Conservation (phyloP, 1,140 invertebrate species). For the Phenacoccus solenopsis region DNA sequence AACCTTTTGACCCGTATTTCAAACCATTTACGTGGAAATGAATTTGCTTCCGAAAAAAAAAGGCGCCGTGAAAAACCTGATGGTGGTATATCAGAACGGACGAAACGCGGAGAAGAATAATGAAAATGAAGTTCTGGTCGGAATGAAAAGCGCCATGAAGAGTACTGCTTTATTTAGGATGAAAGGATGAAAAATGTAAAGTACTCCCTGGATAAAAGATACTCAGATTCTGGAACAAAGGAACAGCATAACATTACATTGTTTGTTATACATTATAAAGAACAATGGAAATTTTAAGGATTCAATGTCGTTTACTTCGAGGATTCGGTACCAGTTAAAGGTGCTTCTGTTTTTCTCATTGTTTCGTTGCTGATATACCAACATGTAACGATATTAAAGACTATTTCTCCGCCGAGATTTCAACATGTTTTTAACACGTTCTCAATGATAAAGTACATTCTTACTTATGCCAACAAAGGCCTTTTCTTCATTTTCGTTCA, state of each 20-base stretch:
- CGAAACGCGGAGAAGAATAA: not conserved
- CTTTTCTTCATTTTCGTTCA: too few relatives aligned
- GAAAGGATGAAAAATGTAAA: conserved; percentile 13
- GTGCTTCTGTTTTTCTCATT: conserved; percentile 11
- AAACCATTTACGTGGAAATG: too few relatives aligned
- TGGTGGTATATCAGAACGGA: not conserved
- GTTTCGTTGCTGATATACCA: not conserved
- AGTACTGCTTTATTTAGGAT: not conserved
- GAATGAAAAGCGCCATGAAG: not conserved
- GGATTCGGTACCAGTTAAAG: not conserved
- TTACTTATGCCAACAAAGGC: too few relatives aligned
- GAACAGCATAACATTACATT: conserved; percentile 10
- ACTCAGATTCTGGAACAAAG: conserved; percentile 9
- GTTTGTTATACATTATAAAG: conserved; percentile 15
- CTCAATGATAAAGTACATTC: too few relatives aligned
- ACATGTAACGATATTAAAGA: not conserved
- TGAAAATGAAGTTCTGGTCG: conserved; percentile 7
- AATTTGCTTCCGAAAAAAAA: too few relatives aligned
- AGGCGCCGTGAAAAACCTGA: too few relatives aligned
- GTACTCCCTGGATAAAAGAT: conserved; percentile 7
- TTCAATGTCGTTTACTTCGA: conserved; percentile 2
- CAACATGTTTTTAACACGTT: not conserved
- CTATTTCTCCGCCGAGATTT: not conserved
- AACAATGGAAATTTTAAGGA: conserved; percentile 10
- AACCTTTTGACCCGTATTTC: too few relatives aligned